A percentile compares a stretch with the other conserved stretches of the same genome.
These are phyloP conservation scores for Uropetala carovei DNA, from an alignment of 2,888 invertebrate species.

Conservation along the genomic window DNA sequence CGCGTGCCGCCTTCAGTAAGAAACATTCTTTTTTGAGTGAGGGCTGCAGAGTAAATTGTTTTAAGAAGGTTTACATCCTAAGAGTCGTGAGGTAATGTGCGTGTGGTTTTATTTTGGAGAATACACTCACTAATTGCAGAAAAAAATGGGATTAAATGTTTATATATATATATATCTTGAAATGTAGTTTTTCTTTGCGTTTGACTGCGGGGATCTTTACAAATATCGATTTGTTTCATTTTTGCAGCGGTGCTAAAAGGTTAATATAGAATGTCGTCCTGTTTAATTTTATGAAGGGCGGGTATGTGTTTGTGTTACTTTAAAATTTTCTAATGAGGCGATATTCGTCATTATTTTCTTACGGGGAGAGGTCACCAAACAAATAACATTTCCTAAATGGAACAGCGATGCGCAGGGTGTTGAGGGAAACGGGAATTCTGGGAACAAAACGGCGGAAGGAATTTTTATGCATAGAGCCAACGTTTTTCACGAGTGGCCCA, in stretches of 20 bases:
- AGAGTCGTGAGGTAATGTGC: constrained; percentile 38
- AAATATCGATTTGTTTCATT: neutral
- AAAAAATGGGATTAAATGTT: neutral
- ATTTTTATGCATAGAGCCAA: constrained; percentile 37
- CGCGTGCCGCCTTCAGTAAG: neutral
- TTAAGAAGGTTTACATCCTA: neutral
- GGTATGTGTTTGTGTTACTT: neutral
- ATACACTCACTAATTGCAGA: constrained; percentile 10
- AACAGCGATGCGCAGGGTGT: constrained; percentile 58
- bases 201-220: neutral
- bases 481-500: constrained; percentile 76
- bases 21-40: constrained; percentile 15
- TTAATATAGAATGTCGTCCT: constrained; percentile 9
- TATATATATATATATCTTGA: neutral
- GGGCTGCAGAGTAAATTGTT: neutral
- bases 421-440: constrained; percentile 56
- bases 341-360: neutral
- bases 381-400: constrained; percentile 57
- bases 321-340: constrained; percentile 3
- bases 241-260: constrained; percentile 1
- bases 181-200: neutral
- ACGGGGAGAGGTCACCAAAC: constrained; percentile 63
- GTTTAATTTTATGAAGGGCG: constrained; percentile 6
- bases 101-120: constrained; percentile 35
- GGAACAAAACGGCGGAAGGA: constrained; percentile 31